Conservation (phyloP, 2,113 vertebrate species). For the Monarcha castaneiventris region DNA sequence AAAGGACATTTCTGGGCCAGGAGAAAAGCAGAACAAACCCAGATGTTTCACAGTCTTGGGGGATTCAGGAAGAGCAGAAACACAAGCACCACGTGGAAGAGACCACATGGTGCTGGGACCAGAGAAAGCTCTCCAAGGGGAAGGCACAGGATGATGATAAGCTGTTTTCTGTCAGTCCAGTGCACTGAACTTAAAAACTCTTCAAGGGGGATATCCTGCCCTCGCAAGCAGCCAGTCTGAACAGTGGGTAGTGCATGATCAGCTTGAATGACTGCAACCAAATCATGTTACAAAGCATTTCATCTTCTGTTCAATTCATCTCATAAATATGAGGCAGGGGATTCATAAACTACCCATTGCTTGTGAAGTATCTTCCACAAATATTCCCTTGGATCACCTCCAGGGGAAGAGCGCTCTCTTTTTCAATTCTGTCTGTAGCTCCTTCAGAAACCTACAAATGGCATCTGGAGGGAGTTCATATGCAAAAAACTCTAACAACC, state of each 20-base stretch:
- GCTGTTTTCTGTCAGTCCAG: background rate
- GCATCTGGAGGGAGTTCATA: background rate
- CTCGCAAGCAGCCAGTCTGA: background rate
- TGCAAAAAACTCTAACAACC: background rate
- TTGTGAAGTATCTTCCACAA: slow-evolving; percentile 26
- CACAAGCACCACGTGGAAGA: fast-evolving
- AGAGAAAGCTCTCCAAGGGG: background rate
- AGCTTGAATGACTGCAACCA: background rate
- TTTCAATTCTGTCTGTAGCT: background rate
- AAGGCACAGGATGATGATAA: background rate
- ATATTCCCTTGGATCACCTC: slow-evolving; percentile 12
- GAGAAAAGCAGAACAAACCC: background rate
- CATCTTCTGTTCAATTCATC: background rate
- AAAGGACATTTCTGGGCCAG: background rate
- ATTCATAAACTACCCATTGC: background rate
- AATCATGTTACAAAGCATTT: background rate
- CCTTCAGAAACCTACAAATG: background rate
- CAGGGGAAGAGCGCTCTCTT: background rate
- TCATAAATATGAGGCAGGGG: background rate
- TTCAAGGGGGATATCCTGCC: background rate
- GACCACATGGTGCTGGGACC: background rate
- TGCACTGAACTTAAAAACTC: background rate
- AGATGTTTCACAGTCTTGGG: background rate
- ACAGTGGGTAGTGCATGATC: background rate
- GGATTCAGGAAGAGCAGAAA: background rate